Evolutionary conservation across 2,797 vertebrate genomes (phyloP), one percentile per base, ranked within the genome.

Genomic region (Malacoctenus gilli): DNA sequence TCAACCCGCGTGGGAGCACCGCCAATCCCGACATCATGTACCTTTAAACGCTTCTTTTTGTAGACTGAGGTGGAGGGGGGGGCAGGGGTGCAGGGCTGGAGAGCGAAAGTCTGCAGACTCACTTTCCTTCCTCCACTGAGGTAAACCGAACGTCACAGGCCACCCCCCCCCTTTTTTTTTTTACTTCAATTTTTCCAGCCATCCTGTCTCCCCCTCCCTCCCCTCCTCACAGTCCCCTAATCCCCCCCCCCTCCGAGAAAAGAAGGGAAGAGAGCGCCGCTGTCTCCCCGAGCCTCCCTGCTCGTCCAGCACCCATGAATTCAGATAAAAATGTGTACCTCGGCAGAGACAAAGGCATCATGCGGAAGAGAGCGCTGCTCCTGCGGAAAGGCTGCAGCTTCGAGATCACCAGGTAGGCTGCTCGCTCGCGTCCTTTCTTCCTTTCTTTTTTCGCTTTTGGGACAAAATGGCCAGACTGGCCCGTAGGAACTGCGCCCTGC

Each of bases 351-450:
- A 93, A 93, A 84, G 89, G 88, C 74, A 89, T 93, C 85, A 93
- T 93, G 93, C 86, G 92, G 78, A 94, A 93, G 78, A 92, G 93
- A 89, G 93, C 93, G 1, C 48, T 92, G 67, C 89, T 93, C 47
- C 90, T 93, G 42, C 88, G 93, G 73, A 94, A 94, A 79, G 93
- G 93, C 60, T 94, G 92, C 90, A 94, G 93, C 85, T 94, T 94
- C 77, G 93, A 94, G 87, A 93, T 94, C 41, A 93, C 91, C 72
- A 93, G 93, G 93, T 94, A 87, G 56, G 87, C 32, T 43, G 25
- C 18, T 3, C 11, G 55, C 56, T 39, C 4, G 1, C 11, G 9
- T 2, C 2, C 5, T 13, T 3, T 41, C 12, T 69, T n/a, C n/a
- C n/a, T n/a, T n/a, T n/a, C n/a, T n/a, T n/a, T n/a, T n/a, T n/a